These are phyloP conservation scores for Riparia riparia DNA, from an alignment of 2,113 vertebrate species.

Conservation along the genomic window DNA sequence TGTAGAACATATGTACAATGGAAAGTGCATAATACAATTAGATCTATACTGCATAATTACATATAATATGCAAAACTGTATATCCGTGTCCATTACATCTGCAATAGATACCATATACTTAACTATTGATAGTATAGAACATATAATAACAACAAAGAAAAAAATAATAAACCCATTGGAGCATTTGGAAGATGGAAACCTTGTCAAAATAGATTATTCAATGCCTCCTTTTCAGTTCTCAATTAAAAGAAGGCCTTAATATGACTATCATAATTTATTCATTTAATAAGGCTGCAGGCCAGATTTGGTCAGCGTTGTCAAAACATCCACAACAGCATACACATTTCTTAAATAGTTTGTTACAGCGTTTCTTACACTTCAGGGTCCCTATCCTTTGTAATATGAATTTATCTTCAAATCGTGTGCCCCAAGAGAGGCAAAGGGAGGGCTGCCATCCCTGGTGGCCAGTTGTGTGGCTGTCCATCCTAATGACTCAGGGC, in stretches of 20 bases:
- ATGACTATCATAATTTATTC: neutral
- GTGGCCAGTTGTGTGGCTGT: fast-evolving
- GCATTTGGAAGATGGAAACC: neutral
- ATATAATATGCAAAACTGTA: neutral
- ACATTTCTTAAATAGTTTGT: neutral
- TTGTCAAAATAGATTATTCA: neutral
- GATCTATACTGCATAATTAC: neutral
- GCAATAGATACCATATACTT: neutral
- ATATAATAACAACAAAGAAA: neutral
- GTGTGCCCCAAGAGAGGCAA: fast-evolving
- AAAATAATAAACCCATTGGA: neutral
- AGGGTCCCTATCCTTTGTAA: neutral
- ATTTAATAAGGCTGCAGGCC: neutral
- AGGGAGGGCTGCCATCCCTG: fast-evolving
- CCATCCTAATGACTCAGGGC: neutral
- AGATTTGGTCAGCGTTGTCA: neutral
- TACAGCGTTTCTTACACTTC: neutral
- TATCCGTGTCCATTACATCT: neutral
- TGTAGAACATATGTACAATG: neutral
- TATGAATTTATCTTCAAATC: neutral
- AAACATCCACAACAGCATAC: neutral
- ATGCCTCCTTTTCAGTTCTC: neutral
- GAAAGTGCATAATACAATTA: neutral
- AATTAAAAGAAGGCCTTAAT: neutral
- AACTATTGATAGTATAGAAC: neutral